Conservation (phyloP, 2,888 invertebrate species). For the Eupithecia subfuscata region DNA sequence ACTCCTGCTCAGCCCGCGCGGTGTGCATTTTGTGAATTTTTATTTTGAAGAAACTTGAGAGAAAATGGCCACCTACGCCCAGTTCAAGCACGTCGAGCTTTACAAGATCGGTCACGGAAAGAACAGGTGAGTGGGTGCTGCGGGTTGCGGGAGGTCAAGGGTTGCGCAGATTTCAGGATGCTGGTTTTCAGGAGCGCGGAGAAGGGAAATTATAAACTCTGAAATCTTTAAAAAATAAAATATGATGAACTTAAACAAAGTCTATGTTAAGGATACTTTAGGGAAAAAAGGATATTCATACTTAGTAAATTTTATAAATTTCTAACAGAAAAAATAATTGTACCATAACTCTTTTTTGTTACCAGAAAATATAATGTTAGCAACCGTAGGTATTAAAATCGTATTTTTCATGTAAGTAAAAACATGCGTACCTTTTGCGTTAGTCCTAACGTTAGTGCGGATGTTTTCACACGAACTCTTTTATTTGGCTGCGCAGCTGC, state of each 20-base stretch:
- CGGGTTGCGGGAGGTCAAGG: slow-evolving; percentile 45
- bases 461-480: slow-evolving; percentile 25
- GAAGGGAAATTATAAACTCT: neutral
- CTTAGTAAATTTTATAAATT: neutral
- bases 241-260: neutral
- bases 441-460: slow-evolving; percentile 20
- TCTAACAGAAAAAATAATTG: neutral
- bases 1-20: slow-evolving; percentile 55
- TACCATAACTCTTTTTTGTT: neutral
- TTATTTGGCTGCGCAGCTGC: slow-evolving; percentile 22
- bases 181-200: slow-evolving; percentile 44
- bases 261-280: too few relatives aligned
- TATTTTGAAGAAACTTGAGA: slow-evolving; percentile 53
- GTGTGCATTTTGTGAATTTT: slow-evolving; percentile 61
- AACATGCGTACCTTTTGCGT: neutral
- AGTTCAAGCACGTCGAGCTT: slow-evolving; percentile 96
- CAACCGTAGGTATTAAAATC: neutral
- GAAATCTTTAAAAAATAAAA: neutral
- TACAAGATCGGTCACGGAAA: slow-evolving; percentile 97
- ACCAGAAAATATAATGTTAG: neutral
- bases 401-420: neutral
- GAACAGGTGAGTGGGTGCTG: slow-evolving; percentile 87
- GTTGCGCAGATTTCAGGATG: slow-evolving; percentile 57
- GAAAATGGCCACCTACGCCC: slow-evolving; percentile 94
- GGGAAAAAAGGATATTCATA: neutral